Percentiles rank a stretch among this genome's conserved stretches.
phyloP scores from a whole-genome alignment of 2,797 vertebrate species.

The Nannoperca obscura region DNA sequence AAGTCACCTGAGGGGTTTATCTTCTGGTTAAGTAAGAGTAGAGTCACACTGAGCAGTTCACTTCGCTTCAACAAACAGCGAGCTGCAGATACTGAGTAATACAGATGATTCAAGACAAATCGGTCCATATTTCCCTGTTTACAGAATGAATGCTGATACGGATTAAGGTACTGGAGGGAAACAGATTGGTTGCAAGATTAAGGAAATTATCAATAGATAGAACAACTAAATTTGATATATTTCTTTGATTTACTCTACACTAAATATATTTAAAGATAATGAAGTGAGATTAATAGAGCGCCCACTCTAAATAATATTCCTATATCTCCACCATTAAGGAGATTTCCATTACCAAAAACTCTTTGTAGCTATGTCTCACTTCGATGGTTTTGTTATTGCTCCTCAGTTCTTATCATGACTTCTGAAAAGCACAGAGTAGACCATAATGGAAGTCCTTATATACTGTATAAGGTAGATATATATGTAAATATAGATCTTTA shows the following conservation, averaged over 20 bases:
- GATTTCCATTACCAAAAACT: background rate
- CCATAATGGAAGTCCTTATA: background rate
- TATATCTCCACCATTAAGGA: background rate
- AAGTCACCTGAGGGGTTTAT: constrained; percentile 68
- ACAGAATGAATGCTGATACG: constrained; percentile 23
- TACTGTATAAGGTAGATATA: background rate
- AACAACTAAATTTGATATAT: constrained; percentile 2
- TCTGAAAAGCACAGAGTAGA: background rate
- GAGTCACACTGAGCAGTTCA: constrained; percentile 44
- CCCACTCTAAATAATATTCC: background rate
- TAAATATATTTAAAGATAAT: constrained; percentile 17
- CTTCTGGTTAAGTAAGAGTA: constrained; percentile 46
- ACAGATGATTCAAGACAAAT: constrained; percentile 49
- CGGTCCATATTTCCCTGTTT: constrained; percentile 14
- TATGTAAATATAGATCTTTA: background rate
- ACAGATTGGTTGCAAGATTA: constrained; percentile 28
- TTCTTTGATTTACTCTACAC: constrained; percentile 2
- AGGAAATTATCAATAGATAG: constrained; percentile 6
- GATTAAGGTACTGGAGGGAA: constrained; percentile 38
- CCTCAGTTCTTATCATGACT: background rate
- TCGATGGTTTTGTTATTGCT: background rate
- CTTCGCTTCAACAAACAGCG: constrained; percentile 33
- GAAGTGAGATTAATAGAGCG: constrained; percentile 6
- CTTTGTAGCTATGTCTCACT: background rate
- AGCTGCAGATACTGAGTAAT: constrained; percentile 40